Conservation (phyloP, 2,888 invertebrate genomes). For the Amphipoea lucens region DNA sequence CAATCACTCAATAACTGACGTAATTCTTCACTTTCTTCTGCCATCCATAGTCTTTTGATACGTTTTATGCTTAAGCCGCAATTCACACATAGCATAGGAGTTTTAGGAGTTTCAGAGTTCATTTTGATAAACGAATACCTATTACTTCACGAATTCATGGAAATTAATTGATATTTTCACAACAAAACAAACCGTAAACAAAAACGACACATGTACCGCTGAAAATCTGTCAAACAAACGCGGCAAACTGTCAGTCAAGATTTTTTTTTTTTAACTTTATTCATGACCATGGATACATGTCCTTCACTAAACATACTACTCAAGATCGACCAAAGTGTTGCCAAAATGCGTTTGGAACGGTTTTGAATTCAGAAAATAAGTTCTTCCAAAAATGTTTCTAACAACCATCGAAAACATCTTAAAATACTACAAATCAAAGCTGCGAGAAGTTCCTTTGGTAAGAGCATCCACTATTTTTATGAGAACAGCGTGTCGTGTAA, state of each 20-base stretch:
- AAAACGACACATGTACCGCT: neutral
- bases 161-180: neutral
- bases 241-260: neutral
- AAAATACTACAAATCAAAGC: neutral
- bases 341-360: neutral
- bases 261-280: no score
- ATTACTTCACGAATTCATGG: neutral
- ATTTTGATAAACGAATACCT: conserved; percentile 9
- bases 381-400: neutral
- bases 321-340: neutral
- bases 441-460: neutral
- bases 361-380: neutral
- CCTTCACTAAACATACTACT: no score
- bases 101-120: neutral
- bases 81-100: conserved; percentile 20
- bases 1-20: conserved; percentile 35
- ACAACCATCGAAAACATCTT: neutral
- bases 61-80: conserved; percentile 9
- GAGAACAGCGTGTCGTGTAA: no score
- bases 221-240: neutral
- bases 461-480: neutral
- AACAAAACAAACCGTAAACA: conserved; percentile 5
- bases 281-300: no score
- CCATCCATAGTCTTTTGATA: conserved; percentile 2
- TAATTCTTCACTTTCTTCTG: conserved; percentile 28